Conservation (phyloP, 2,888 invertebrate genomes). For the Pandemis corylana region DNA sequence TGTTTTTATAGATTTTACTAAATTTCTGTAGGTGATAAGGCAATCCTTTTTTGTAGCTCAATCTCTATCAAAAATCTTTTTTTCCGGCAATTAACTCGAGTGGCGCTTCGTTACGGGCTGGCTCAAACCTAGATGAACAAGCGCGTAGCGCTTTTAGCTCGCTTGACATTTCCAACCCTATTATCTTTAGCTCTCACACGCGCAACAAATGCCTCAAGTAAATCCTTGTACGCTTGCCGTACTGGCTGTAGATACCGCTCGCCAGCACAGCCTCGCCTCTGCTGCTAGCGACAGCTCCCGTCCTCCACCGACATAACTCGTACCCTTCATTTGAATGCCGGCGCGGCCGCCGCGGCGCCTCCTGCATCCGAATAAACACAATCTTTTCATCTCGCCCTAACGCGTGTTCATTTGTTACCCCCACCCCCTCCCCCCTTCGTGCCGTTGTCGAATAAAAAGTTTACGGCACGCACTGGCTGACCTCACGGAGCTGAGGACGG, state of each 20-base stretch:
- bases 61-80: too few relatives aligned
- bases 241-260: too few relatives aligned
- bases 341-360: slow-evolving; percentile 7
- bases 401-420: slow-evolving; percentile 20
- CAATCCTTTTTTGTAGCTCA: too few relatives aligned
- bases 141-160: too few relatives aligned
- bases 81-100: too few relatives aligned
- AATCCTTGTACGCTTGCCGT: not conserved
- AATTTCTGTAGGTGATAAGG: too few relatives aligned
- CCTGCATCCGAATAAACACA: slow-evolving; percentile 33
- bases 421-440: slow-evolving; percentile 4
- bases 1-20: too few relatives aligned
- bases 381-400: slow-evolving; percentile 35
- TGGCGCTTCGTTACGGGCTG: too few relatives aligned
- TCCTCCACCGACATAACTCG: slow-evolving; percentile 1
- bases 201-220: too few relatives aligned
- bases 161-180: too few relatives aligned
- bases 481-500: not conserved
- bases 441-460: slow-evolving; percentile 25
- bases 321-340: slow-evolving; percentile 26
- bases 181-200: too few relatives aligned
- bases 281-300: not conserved
- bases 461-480: slow-evolving; percentile 30
- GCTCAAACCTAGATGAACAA: too few relatives aligned
- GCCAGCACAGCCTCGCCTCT: not conserved